Base-by-base conservation (phyloP, 92 coral and sea anemone genomes). In the Porites cylindrica region DNA sequence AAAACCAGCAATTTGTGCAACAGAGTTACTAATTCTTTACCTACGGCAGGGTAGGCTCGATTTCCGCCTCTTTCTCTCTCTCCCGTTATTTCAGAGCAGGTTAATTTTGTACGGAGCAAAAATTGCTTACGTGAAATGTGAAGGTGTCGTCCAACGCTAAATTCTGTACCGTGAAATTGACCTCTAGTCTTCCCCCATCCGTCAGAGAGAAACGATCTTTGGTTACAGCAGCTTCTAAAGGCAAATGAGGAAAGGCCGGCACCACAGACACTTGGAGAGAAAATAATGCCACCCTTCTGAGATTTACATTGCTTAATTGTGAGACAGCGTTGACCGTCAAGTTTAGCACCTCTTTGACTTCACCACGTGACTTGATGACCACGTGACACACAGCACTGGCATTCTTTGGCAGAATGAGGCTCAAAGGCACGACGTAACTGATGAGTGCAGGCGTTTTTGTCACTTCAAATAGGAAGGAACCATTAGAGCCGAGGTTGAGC, bases 341-440 rank as follows among this genome's bases (percentile, higher is more conserved):
- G 17, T n/a, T 26, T 16, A 29, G 8, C 2, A 61, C 26, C 17
- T 61, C 74, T 0, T 32, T 79, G 64, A 2, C 65, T 12, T 47
- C 73, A 51, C 51, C 62, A 17, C 83, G 83, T 51, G 83, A 66
- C 47, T 70, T 19, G 13, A 79, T 79, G 21, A 66, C 38, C 63
- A 79, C 62, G 23, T 79, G 65, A 79, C 72, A 73, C 5, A 63
- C 32, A 11, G 88, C 78, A 29, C 76, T 77, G n/a, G 70, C 76
- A 20, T 77, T 67, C 19, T 52, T 54, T 47, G 62, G 58, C 2
- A 89, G 78, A 74, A 21, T 38, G 84, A 83, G 84, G 62, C 85
- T 77, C 4, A 89, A 89, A 16, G 92, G 92, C 7, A 70, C 29
- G 1, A 83, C 88, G 86, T 81, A 76, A 29, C 88, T 79, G 38